Evolutionary conservation across 2,797 vertebrate genomes (phyloP).

Genomic region (Pelobates cultripes): DNA sequence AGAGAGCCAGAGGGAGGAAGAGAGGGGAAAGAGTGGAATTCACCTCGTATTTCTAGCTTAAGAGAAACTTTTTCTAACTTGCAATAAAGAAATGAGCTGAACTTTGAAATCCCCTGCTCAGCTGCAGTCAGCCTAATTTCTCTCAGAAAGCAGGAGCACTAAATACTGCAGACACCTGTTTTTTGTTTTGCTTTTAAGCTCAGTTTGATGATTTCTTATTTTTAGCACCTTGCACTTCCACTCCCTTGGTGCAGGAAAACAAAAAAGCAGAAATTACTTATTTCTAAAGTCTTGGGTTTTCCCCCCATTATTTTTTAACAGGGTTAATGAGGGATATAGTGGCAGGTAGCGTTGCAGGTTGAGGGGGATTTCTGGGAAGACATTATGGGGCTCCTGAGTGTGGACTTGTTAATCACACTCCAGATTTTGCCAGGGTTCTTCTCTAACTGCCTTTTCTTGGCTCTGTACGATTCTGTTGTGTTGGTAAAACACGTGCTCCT

Average conservation of each 20-base stretch:
- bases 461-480: slow-evolving; percentile 94
- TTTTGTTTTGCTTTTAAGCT: neutral
- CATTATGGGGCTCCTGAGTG: slow-evolving; percentile 88
- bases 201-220: neutral
- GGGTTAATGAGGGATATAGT: neutral
- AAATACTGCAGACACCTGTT: slow-evolving; percentile 53
- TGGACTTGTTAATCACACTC: slow-evolving; percentile 92
- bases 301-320: neutral
- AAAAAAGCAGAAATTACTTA: neutral
- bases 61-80: slow-evolving; percentile 38
- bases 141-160: slow-evolving; percentile 61
- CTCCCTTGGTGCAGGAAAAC: slow-evolving; percentile 39
- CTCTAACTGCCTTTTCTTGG: slow-evolving; percentile 96
- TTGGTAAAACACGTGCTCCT: slow-evolving; percentile 90
- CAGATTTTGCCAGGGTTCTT: slow-evolving; percentile 97
- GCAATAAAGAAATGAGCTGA: slow-evolving; percentile 54
- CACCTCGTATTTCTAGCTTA: slow-evolving; percentile 23
- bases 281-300: neutral
- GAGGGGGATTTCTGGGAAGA: neutral
- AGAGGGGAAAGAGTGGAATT: slow-evolving; percentile 56
- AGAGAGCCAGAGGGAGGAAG: slow-evolving; percentile 70
- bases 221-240: slow-evolving; percentile 4
- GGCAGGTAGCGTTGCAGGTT: slow-evolving; percentile 6
- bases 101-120: neutral
- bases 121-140: slow-evolving; percentile 8